These are phyloP conservation scores for Phrixothrix hirtus DNA, from an alignment of 2,888 invertebrate species.

Conservation along the genomic window DNA sequence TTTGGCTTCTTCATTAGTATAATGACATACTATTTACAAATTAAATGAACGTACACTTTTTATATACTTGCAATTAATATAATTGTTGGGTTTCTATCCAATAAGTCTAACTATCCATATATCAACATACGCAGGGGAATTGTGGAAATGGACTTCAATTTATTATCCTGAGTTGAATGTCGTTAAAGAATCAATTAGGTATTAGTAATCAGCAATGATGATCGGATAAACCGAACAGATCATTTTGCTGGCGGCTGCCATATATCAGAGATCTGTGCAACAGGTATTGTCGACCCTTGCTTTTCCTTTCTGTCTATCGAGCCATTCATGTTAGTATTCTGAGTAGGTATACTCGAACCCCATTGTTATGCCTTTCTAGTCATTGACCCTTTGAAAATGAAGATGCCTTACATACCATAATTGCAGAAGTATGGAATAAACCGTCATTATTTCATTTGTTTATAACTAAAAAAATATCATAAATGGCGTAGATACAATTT, in stretches of 20 bases:
- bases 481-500: too few species aligned
- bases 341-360: too few species aligned
- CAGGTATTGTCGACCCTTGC: conserved; percentile 34
- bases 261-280: conserved; percentile 34
- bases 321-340: conserved; percentile 29
- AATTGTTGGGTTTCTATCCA: too few species aligned
- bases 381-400: too few species aligned
- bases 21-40: conserved; percentile 4
- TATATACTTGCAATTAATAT: too few species aligned
- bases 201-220: conserved; percentile 25
- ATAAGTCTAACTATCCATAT: too few species aligned
- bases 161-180: conserved; percentile 15
- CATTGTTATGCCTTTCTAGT: too few species aligned
- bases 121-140: conserved; percentile 1
- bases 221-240: conserved; percentile 29
- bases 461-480: too few species aligned
- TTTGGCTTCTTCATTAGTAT: conserved; percentile 18
- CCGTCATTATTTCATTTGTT: too few species aligned
- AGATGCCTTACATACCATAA: too few species aligned
- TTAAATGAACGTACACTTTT: too few species aligned
- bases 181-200: conserved; percentile 28
- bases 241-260: conserved; percentile 28
- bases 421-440: too few species aligned
- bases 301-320: conserved; percentile 34
- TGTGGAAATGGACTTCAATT: conserved; percentile 7